Evolutionary conservation across 2,113 vertebrate genomes (phyloP).

Genomic region (Mesitornis unicolor): DNA sequence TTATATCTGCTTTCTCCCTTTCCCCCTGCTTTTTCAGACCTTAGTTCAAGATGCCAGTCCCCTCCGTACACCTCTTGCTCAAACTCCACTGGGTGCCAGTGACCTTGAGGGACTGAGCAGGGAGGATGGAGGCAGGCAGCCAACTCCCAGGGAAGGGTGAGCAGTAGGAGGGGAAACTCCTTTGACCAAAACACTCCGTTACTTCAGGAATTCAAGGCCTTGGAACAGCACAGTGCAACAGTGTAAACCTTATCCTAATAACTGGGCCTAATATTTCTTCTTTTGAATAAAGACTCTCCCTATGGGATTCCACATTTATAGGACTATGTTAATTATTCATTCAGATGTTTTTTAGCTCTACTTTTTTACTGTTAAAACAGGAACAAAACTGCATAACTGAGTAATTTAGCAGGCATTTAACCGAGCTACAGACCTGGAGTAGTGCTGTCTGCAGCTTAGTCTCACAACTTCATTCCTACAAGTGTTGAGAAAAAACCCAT

Average conservation of each 20-base stretch:
- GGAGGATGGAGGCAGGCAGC: not conserved
- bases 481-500: not conserved
- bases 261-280: not conserved
- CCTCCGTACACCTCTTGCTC: not conserved
- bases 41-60: not conserved
- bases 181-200: accelerated
- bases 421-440: not conserved
- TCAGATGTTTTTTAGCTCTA: not conserved
- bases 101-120: accelerated
- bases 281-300: not conserved
- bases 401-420: not conserved
- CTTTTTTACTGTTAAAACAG: not conserved
- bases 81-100: not conserved
- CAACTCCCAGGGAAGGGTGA: not conserved
- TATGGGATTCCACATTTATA: not conserved
- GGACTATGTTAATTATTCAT: not conserved
- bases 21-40: not conserved
- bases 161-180: not conserved
- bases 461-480: not conserved
- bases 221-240: not conserved
- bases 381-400: not conserved
- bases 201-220: not conserved
- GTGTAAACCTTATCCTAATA: not conserved
- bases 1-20: not conserved
- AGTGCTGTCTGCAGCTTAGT: not conserved